phyloP scores from a whole-genome alignment of 92 coral and sea anemone species.

The Scolanthus callimorphus region DNA sequence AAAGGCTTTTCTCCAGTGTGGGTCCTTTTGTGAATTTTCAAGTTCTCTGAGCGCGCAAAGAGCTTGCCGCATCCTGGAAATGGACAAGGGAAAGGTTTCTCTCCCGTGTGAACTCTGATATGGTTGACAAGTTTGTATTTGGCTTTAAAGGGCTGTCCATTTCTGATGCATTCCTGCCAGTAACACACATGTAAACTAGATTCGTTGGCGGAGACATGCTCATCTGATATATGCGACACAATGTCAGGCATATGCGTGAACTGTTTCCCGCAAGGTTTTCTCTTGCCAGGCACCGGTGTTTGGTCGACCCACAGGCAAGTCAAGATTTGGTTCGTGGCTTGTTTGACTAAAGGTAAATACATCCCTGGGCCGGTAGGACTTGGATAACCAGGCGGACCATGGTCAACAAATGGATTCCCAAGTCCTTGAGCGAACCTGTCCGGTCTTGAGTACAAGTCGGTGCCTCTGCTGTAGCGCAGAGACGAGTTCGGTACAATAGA shows the following conservation, averaged over 20 bases:
- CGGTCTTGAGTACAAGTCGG: constrained; percentile 62
- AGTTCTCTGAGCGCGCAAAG: constrained; percentile 97
- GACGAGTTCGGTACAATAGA: constrained; percentile 64
- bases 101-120: constrained; percentile 97
- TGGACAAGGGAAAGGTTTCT: constrained; percentile 96
- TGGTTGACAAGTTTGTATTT: constrained; percentile 98
- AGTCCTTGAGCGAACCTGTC: constrained; percentile 83
- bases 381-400: constrained; percentile 72
- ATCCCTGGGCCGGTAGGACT: constrained; percentile 73
- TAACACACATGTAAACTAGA: constrained; percentile 88
- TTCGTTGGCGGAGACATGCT: constrained; percentile 92
- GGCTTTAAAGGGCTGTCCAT: constrained; percentile 96
- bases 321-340: constrained; percentile 90
- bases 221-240: constrained; percentile 97
- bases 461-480: constrained; percentile 65
- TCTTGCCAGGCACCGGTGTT: constrained; percentile 76
- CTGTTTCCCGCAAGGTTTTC: constrained; percentile 96
- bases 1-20: constrained; percentile 99
- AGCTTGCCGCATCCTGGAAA: constrained; percentile 97
- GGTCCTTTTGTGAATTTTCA: constrained; percentile 95
- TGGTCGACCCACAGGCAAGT: constrained; percentile 99
- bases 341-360: constrained; percentile 85
- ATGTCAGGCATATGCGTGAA: constrained; percentile 91
- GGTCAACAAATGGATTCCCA: constrained; percentile 78
- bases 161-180: constrained; percentile 94